phyloP scores from a whole-genome alignment of 2,797 vertebrate genomes.

The Sandelia bainsii region DNA sequence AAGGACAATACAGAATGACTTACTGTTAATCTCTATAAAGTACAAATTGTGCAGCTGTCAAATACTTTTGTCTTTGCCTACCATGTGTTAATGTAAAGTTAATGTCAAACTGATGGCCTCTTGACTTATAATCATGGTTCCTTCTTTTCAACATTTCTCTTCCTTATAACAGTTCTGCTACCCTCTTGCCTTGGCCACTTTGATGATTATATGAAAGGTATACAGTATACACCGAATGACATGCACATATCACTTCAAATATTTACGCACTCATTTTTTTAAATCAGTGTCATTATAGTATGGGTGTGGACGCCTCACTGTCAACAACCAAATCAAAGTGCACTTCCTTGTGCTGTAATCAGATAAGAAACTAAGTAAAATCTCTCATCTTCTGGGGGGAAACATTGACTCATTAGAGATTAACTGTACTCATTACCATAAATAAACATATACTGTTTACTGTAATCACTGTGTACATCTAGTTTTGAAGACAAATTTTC shows the following conservation, averaged over 20 bases:
- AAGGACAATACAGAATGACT: slow-evolving; percentile 1
- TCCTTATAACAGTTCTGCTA: slow-evolving; percentile 60
- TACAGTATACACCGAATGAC: slow-evolving; percentile 16
- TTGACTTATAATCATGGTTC: slow-evolving; percentile 10
- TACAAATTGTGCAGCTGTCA: slow-evolving; percentile 20
- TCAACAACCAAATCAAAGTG: slow-evolving; percentile 73
- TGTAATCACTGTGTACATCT: slow-evolving; percentile 13
- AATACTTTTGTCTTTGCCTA: slow-evolving; percentile 22
- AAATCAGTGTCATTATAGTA: slow-evolving; percentile 67
- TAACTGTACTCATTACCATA: slow-evolving; percentile 2
- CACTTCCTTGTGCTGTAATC: slow-evolving; percentile 66
- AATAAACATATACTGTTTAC: slow-evolving; percentile 36
- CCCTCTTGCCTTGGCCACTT: slow-evolving; percentile 41
- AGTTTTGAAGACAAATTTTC: slow-evolving; percentile 36
- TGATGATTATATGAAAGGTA: slow-evolving; percentile 32
- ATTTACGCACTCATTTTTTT: slow-evolving; percentile 37
- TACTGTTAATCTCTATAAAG: background rate
- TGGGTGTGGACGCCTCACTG: slow-evolving; percentile 49
- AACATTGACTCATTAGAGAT: slow-evolving; percentile 50
- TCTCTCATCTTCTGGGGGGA: slow-evolving; percentile 25
- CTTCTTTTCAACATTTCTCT: slow-evolving; percentile 28
- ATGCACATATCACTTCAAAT: slow-evolving; percentile 9
- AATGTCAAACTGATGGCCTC: slow-evolving; percentile 30
- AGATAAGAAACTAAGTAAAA: slow-evolving; percentile 18
- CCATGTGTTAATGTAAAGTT: slow-evolving; percentile 21